phyloP scores from a whole-genome alignment of 2,113 vertebrate species.

The Vanacampus margaritifer region DNA sequence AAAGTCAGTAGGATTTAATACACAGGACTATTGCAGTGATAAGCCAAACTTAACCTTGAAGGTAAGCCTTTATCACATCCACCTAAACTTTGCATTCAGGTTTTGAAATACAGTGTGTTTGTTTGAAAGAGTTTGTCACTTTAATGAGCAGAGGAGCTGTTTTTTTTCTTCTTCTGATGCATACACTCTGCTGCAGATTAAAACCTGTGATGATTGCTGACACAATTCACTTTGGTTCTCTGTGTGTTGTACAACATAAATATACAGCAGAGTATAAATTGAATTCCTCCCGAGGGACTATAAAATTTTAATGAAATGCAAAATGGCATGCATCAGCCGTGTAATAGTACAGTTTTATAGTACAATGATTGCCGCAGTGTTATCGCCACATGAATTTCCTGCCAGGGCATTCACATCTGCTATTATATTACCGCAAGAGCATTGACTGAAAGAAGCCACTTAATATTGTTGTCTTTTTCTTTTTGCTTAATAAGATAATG shows the following conservation, averaged over 20 bases:
- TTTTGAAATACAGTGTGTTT: background rate
- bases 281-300: background rate
- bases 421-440: background rate
- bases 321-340: background rate
- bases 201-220: background rate
- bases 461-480: slow-evolving; percentile 3
- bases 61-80: slow-evolving; percentile 49
- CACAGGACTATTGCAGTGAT: slow-evolving; percentile 36
- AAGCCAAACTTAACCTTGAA: slow-evolving; percentile 10
- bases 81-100: background rate
- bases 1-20: slow-evolving; percentile 50
- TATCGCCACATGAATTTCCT: background rate
- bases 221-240: background rate
- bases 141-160: background rate
- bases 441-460: slow-evolving; percentile 5
- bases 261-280: background rate
- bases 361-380: background rate
- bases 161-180: background rate
- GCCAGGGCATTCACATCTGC: background rate
- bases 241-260: too few species aligned
- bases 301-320: too few species aligned
- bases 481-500: background rate
- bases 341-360: background rate
- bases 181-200: background rate
- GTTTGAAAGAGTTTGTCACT: background rate